Evolutionary conservation across 2,888 invertebrate species (phyloP).

Genomic region (Cyrtodaria siliqua): DNA sequence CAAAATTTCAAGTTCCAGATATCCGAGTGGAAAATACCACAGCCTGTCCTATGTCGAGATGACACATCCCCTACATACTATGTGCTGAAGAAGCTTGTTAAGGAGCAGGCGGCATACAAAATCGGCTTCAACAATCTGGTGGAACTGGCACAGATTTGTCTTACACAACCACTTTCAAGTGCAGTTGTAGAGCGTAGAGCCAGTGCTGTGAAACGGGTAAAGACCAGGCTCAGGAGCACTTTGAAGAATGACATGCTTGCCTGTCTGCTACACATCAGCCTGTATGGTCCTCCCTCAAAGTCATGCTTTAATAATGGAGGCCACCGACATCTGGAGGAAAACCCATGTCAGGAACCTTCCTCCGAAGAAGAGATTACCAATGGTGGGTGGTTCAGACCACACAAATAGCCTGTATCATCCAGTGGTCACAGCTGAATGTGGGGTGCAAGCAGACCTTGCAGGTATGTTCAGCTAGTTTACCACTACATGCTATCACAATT

Average conservation of each 20-base stretch:
- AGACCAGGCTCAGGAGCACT: slow-evolving; percentile 1
- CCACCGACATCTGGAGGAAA: slow-evolving; percentile 8
- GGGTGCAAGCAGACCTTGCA: not conserved
- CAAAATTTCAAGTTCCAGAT: slow-evolving; percentile 27
- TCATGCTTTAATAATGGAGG: not conserved
- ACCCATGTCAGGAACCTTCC: slow-evolving; percentile 3
- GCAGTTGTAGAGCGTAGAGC: too few relatives aligned
- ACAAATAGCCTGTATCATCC: slow-evolving; percentile 1
- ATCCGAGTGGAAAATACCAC: slow-evolving; percentile 6
- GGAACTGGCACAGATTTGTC: slow-evolving; percentile 9
- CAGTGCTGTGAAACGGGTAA: slow-evolving; percentile 20
- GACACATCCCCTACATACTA: too few relatives aligned
- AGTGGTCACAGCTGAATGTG: not conserved
- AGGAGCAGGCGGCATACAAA: slow-evolving; percentile 12
- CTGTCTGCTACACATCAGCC: slow-evolving; percentile 2
- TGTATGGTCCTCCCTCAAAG: not conserved
- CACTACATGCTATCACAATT: too few relatives aligned
- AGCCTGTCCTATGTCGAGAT: too few relatives aligned
- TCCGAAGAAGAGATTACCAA: slow-evolving; percentile 3
- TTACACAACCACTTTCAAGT: slow-evolving; percentile 15
- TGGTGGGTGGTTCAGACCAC: slow-evolving; percentile 4
- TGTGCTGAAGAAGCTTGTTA: slow-evolving; percentile 13
- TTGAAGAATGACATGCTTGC: slow-evolving; percentile 13
- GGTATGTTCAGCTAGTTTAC: too few relatives aligned
- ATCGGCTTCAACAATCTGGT: too few relatives aligned